phyloP scores from a whole-genome alignment of 2,113 vertebrate species.

The Siniperca knerii region DNA sequence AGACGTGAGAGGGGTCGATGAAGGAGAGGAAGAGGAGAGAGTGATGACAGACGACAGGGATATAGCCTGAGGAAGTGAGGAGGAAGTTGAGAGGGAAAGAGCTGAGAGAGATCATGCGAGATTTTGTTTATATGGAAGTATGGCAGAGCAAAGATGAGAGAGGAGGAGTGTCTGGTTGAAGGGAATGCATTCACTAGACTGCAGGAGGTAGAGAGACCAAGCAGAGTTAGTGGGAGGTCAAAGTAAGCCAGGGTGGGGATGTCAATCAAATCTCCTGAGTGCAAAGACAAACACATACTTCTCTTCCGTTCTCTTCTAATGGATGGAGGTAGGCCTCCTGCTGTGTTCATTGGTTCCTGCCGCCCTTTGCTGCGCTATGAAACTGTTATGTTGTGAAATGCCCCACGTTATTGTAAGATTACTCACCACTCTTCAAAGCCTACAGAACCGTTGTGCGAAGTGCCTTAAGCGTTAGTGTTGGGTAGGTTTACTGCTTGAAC shows the following conservation, averaged over 20 bases:
- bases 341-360: slow-evolving; percentile 47
- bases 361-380: slow-evolving; percentile 27
- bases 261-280: slow-evolving; percentile 52
- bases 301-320: slow-evolving; percentile 2
- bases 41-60: slow-evolving; percentile 22
- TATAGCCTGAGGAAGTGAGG: slow-evolving; percentile 31
- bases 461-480: slow-evolving; percentile 31
- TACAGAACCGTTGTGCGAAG: slow-evolving; percentile 44
- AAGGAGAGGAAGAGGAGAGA: slow-evolving; percentile 34
- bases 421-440: slow-evolving; percentile 74
- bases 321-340: slow-evolving; percentile 39
- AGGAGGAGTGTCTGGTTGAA: slow-evolving; percentile 27
- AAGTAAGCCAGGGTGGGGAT: slow-evolving; percentile 55
- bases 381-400: slow-evolving; percentile 74
- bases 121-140: slow-evolving; percentile 50
- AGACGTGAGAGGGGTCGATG: slow-evolving; percentile 12
- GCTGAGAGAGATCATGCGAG: slow-evolving; percentile 14
- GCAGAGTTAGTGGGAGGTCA: slow-evolving; percentile 66
- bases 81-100: slow-evolving; percentile 32
- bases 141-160: slow-evolving; percentile 33
- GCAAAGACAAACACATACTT: slow-evolving; percentile 49
- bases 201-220: slow-evolving; percentile 58
- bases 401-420: slow-evolving; percentile 73
- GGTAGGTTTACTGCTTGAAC: slow-evolving; percentile 28
- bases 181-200: slow-evolving; percentile 31